Percentiles rank a stretch among this genome's conserved stretches.
These are phyloP conservation scores for Caenorhabditis imperialis DNA, from an alignment of 2,888 invertebrate species.

Conservation along the genomic window DNA sequence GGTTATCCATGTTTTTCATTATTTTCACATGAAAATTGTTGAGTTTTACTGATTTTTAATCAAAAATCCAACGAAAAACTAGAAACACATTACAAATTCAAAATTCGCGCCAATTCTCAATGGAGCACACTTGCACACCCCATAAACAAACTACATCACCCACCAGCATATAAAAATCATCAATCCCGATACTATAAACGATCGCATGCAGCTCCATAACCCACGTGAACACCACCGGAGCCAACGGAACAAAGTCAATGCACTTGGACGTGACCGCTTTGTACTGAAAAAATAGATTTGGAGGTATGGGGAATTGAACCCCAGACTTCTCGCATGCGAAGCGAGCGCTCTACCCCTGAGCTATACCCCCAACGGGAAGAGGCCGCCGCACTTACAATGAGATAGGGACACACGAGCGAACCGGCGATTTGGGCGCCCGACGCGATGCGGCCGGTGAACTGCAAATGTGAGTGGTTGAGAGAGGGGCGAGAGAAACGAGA, in stretches of 20 bases:
- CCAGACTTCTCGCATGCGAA: conserved; percentile 75
- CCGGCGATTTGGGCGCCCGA: conserved; percentile 76
- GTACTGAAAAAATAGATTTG: conserved; percentile 68
- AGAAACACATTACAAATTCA: too few species aligned
- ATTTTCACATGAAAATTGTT: too few species aligned
- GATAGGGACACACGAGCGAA: conserved; percentile 76
- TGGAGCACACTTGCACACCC: too few species aligned
- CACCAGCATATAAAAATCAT: conserved; percentile 77
- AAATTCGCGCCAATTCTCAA: too few species aligned
- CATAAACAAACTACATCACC: conserved; percentile 17
- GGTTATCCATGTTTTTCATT: too few species aligned
- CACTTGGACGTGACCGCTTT: conserved; percentile 71
- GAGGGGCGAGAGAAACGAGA: too few species aligned
- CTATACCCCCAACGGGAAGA: conserved; percentile 56
- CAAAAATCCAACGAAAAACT: too few species aligned
- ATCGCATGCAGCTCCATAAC: conserved; percentile 77
- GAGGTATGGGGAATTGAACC: conserved; percentile 74
- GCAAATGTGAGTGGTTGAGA: conserved; percentile 19
- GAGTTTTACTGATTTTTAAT: too few species aligned
- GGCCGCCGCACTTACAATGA: conserved; percentile 68
- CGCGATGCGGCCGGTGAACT: conserved; percentile 69
- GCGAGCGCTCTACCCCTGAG: conserved; percentile 73
- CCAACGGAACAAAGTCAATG: conserved; percentile 76
- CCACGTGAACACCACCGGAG: conserved; percentile 77
- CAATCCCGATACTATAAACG: conserved; percentile 74